Base-by-base conservation (phyloP, 2,113 vertebrate species). In the Zapornia atra region DNA sequence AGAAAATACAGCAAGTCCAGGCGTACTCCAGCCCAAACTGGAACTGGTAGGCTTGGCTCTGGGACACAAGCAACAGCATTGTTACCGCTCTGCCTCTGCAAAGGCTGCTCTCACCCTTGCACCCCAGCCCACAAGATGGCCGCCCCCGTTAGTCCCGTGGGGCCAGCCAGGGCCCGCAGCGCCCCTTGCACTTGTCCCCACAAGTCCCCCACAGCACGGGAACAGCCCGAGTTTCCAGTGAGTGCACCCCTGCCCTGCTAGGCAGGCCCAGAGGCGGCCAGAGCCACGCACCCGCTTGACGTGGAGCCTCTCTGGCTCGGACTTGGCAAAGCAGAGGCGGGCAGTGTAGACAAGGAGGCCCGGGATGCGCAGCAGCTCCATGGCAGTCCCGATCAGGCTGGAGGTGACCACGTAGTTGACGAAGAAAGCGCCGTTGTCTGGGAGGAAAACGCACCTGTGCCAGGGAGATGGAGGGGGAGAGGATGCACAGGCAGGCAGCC, bases 1-100 rank as follows among this genome's bases (percentile, higher is more conserved):
- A 98, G 97, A 99, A 99, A 97, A 99, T 99, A 33, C 99, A 99
- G 98, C 99, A 98, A 86, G 99, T 99, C 99, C 99, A 99, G 18
- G 99, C 99, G 0, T 99, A 99, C 90, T 99, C 99, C 65, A 99
- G 97, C 76, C 99, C 99, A 61, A 99, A 99, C 98, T 99, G 99
- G 98, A 99, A 99, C 95, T 99, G 99, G 42, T 98, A 98, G 51
- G 99, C 99, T 94, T 99, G 99, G 96, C 97, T 99, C 99, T 99
- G 97, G 66, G 92, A 60, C 44, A 96, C 63, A 93, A 92, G 17
- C 71, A 96, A 64, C 42, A 94, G 29, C 1, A 2, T 28, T n/a
- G n/a, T 50, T 90, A 95, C 28, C 1, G 2, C 31, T 48, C 33
- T 36, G 44, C 61, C 36, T 8, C 63, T 68, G 46, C 78, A 93